Evolutionary conservation across 2,797 vertebrate species (phyloP), one percentile per base, ranked within the genome.

Genomic region (Sebastes vulpes): DNA sequence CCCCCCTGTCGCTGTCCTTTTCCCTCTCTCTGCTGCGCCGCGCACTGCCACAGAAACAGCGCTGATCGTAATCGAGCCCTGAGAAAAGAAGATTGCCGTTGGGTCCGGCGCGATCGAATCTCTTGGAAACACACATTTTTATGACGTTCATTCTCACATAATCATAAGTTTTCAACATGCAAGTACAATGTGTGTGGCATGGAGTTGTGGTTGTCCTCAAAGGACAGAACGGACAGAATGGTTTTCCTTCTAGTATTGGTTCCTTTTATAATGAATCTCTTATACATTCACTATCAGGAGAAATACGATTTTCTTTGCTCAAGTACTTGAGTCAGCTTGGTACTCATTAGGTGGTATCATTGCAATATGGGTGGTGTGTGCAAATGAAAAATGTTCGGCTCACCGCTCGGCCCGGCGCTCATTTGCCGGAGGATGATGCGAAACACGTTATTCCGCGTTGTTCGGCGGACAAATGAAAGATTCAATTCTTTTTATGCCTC

Each of bases 1-100:
- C 86, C 84, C 53, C 42, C 74, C 35, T n/a, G 57, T 80, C 69
- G 67, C 73, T 65, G 77, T 69, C 64, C 67, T 71, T 75, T 79
- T 68, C 48, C 73, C 54, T 78, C 79, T 78, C 79, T 42, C 52
- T 32, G 80, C 23, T 61, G 58, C 11, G 9, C 69, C 56, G 9
- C 29, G 70, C 56, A 66, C 75, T 73, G 57, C 77, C 74, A 77
- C 58, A 82, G 73, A 69, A 78, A 77, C 60, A 5, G 32, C 25
- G 9, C 72, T 68, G 53, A 77, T 68, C 53, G 42, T 56, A 74
- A 81, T 87, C 67, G n/a, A 73, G 69, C 53, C 60, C 72, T 56
- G 65, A 74, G 65, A 58, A 46, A 72, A 68, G 52, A 65, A 23
- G 57, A 29, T 21, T 31, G 35, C 18, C 18, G 20, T 58, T 32